phyloP scores from a whole-genome alignment of 2,113 vertebrate species.

The Nannobrachium achirus region DNA sequence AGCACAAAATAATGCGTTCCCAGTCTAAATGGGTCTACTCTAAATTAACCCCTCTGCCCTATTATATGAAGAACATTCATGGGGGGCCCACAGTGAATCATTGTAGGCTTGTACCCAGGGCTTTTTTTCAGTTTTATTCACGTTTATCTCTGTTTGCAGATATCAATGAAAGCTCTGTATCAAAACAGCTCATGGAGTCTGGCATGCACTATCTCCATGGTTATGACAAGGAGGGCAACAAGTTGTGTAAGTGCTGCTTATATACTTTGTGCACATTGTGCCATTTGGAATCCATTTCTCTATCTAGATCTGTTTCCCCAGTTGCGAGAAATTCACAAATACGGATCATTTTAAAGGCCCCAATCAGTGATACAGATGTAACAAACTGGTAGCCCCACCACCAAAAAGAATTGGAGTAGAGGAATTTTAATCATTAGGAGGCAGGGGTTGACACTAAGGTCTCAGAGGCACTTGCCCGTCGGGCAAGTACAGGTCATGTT shows the following conservation, averaged over 20 bases:
- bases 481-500: no score
- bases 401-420: no score
- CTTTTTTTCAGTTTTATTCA: neutral
- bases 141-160: conserved; percentile 73
- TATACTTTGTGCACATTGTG: neutral
- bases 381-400: no score
- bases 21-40: no score
- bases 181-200: conserved; percentile 82
- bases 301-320: neutral
- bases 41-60: no score
- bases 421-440: no score
- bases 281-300: neutral
- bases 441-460: no score
- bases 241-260: conserved; percentile 81
- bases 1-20: no score
- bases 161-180: conserved; percentile 83
- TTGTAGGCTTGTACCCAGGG: no score
- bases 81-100: no score
- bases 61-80: no score
- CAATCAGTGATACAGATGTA: neutral
- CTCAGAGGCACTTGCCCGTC: no score
- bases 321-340: neutral
- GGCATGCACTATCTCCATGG: conserved; percentile 87
- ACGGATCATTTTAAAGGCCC: neutral
- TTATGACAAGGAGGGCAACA: conserved; percentile 90